These are phyloP conservation scores for Nemotelus nigrinus DNA, from an alignment of 2,888 invertebrate genomes.

Conservation along the genomic window DNA sequence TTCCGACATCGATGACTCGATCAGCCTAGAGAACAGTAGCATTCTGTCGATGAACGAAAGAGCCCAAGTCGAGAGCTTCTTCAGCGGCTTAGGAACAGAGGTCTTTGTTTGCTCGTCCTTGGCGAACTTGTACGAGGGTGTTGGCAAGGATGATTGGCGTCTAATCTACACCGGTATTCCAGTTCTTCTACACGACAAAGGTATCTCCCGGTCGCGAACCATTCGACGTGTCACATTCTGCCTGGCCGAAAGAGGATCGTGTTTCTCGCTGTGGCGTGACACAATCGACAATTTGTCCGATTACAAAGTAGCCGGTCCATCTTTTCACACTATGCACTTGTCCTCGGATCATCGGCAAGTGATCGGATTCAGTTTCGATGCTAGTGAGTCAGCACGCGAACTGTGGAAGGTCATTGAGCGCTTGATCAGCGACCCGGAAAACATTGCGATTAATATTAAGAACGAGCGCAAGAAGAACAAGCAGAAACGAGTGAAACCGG, in stretches of 20 bases:
- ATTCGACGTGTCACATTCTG: constrained; percentile 76
- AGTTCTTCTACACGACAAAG: constrained; percentile 79
- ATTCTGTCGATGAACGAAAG: constrained; percentile 72
- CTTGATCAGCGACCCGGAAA: constrained; percentile 79
- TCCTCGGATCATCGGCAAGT: constrained; percentile 79
- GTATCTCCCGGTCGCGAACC: constrained; percentile 75
- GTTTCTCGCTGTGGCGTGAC: constrained; percentile 84
- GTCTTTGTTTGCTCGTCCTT: constrained; percentile 80
- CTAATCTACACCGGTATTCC: constrained; percentile 82
- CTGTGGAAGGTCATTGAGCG: constrained; percentile 76
- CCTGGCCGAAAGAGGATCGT: constrained; percentile 81
- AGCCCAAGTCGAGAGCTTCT: constrained; percentile 77
- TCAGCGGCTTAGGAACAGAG: constrained; percentile 80
- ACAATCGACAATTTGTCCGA: constrained; percentile 81
- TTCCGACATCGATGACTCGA: constrained; percentile 62
- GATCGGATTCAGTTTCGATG: constrained; percentile 84
- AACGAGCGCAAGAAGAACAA: constrained; percentile 67
- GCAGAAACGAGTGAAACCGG: constrained; percentile 68
- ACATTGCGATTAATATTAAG: constrained; percentile 79
- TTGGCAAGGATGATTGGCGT: constrained; percentile 73
- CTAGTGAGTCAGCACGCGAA: constrained; percentile 75
- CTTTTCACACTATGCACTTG: constrained; percentile 84
- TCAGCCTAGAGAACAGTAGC: constrained; percentile 63
- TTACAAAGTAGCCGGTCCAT: constrained; percentile 75
- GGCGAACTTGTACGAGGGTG: constrained; percentile 76